Evolutionary conservation across 2,888 invertebrate genomes (phyloP), one percentile per base, ranked within the genome.

Genomic region (Helleia helle): DNA sequence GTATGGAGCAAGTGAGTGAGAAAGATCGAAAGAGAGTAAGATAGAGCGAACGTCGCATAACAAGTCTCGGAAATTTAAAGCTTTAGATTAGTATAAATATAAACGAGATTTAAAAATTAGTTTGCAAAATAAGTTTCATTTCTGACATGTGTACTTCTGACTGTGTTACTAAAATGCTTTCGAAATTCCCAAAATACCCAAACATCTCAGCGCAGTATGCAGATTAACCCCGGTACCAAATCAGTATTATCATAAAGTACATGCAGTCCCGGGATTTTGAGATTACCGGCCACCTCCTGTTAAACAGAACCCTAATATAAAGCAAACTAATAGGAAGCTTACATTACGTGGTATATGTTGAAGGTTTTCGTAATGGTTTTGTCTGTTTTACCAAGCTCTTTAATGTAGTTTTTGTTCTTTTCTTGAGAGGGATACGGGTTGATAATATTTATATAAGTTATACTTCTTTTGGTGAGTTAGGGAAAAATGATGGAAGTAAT

Each of bases 191-290:
- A 22, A 5, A 22, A 22, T 2, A 22, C 8, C 5, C 22, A 8
- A 5, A 22, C 2, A 8, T 7, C 22, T 5, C 5, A 22, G 2
- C 22, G 5, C 22, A 6, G 7, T 7, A 22, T 6, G 1, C 3
- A 31, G 31, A 31, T 31, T 31, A 31, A 11, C 31, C 17, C 31
- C 11, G 31, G 11, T 9, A 18, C 31, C 18, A 31, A 31, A 43
- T 27, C 30, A 37, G 22, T 44, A 50, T 49, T 43, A 47, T 44
- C 42, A 28, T 34, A 34, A 34, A 18, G 18, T 34, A 18, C 18
- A 11, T 11, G 11, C 31, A 17, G 14, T 14, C 3, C 31, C 2
- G 34, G 47, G 48, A 40, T 50, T 46, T 50, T 11, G 29, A 31
- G 50, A 39, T 50, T 44, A 50, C 40, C 14, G 11, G 8, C 13